A percentile compares a stretch with the other conserved stretches of the same genome.
These are phyloP conservation scores for Antrozous pallidus DNA, from an alignment of 2,797 vertebrate species.

Conservation along the genomic window DNA sequence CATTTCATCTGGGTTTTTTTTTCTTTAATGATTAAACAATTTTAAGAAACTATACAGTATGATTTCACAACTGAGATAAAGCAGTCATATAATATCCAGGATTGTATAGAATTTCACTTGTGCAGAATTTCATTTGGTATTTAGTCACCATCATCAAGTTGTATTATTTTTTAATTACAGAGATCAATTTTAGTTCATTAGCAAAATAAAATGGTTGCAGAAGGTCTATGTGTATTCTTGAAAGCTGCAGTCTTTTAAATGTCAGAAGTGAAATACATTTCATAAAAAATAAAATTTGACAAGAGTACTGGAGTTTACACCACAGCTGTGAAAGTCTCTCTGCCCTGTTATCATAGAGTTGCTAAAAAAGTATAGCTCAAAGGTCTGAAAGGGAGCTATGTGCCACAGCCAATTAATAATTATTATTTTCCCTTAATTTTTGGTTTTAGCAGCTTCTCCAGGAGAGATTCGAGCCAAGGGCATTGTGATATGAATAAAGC, in stretches of 20 bases:
- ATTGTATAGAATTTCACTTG: constrained; percentile 32
- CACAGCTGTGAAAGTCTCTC: constrained; percentile 13
- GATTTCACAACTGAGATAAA: constrained; percentile 62
- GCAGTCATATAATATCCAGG: neutral
- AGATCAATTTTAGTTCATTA: constrained; percentile 67
- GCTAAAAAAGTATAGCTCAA: constrained; percentile 45
- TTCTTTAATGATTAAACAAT: constrained; percentile 54
- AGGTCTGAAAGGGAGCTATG: constrained; percentile 40
- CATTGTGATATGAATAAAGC: neutral
- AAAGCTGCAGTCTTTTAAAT: constrained; percentile 40
- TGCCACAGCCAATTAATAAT: constrained; percentile 26
- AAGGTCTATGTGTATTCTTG: constrained; percentile 26
- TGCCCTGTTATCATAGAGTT: constrained; percentile 6
- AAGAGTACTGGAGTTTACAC: constrained; percentile 43
- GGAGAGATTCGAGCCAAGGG: constrained; percentile 8
- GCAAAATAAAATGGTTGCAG: constrained; percentile 45
- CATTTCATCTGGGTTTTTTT: neutral
- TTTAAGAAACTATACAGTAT: constrained; percentile 5
- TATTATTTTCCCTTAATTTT: constrained; percentile 31
- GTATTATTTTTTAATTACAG: constrained; percentile 59
- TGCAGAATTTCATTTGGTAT: constrained; percentile 43
- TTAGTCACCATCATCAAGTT: constrained; percentile 44
- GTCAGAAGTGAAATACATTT: constrained; percentile 35
- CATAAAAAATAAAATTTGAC: constrained; percentile 14
- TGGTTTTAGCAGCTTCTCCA: constrained; percentile 47